These are phyloP conservation scores for Maccullochella peelii DNA, from an alignment of 2,113 vertebrate species.

Conservation along the genomic window DNA sequence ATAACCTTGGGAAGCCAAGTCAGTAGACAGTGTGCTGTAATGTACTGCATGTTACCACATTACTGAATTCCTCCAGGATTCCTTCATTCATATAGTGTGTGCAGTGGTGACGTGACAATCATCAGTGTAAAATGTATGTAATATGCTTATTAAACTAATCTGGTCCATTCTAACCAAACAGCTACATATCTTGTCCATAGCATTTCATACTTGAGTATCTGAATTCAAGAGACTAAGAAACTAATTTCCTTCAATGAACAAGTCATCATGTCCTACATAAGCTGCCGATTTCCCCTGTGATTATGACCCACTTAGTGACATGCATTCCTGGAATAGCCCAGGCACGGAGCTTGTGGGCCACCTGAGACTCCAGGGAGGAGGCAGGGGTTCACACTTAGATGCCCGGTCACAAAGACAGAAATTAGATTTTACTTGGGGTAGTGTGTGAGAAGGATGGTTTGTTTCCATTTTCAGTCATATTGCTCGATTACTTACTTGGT, in stretches of 20 bases:
- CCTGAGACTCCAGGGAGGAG: conserved; percentile 46
- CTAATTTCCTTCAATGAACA: conserved; percentile 39
- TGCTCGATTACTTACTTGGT: background rate
- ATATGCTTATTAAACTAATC: background rate
- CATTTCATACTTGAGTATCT: conserved; percentile 9
- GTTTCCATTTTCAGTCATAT: background rate
- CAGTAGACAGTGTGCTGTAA: background rate
- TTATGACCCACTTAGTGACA: conserved; percentile 74
- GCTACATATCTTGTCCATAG: conserved; percentile 1
- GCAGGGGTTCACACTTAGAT: conserved; percentile 23
- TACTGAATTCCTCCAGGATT: background rate
- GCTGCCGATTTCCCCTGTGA: conserved; percentile 66
- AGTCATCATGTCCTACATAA: conserved; percentile 57
- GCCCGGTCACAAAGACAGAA: conserved; percentile 11
- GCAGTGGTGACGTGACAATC: background rate
- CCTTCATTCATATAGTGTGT: background rate
- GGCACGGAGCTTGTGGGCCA: conserved; percentile 55
- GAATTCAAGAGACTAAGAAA: conserved; percentile 30
- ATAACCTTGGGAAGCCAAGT: background rate
- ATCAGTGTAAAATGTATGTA: background rate
- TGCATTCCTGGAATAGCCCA: conserved; percentile 77
- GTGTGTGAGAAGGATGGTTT: background rate
- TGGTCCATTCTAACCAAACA: background rate
- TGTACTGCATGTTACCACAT: background rate
- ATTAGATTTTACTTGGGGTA: background rate